Conservation (phyloP, 2,888 invertebrate genomes). For the Apocheima hispidaria region DNA sequence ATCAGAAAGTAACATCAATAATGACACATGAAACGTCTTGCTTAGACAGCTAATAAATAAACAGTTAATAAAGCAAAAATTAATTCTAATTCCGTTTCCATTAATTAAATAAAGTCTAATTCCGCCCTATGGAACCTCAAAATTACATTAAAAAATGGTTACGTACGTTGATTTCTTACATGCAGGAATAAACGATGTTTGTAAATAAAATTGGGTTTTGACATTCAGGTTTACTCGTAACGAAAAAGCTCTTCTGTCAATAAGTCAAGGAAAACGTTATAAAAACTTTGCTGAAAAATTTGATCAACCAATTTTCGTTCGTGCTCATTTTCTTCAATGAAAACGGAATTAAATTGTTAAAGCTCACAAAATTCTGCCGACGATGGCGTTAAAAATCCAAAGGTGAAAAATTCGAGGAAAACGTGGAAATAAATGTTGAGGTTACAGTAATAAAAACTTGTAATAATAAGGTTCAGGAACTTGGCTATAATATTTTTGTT, state of each 20-base stretch:
- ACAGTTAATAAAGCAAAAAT: no score
- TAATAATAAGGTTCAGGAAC: slow-evolving; percentile 40
- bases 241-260: slow-evolving; percentile 1
- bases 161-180: no score
- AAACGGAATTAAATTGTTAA: slow-evolving; percentile 28
- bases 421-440: slow-evolving; percentile 42
- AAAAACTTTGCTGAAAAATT: slow-evolving; percentile 16
- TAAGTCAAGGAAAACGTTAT: slow-evolving; percentile 4
- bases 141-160: no score
- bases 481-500: slow-evolving; percentile 24
- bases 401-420: slow-evolving; percentile 39
- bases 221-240: no score
- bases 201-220: no score
- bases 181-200: no score
- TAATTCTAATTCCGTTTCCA: no score
- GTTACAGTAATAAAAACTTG: slow-evolving; percentile 41
- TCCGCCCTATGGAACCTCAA: no score
- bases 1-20: no score
- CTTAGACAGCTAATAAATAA: no score
- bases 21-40: no score
- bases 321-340: slow-evolving; percentile 22
- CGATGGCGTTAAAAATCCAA: slow-evolving; percentile 12
- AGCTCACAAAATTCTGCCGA: slow-evolving; percentile 20
- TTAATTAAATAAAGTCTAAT: no score
- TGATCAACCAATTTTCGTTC: slow-evolving; percentile 19